Base-by-base conservation (phyloP, 2,113 vertebrate genomes). In the Alethe castanea region DNA sequence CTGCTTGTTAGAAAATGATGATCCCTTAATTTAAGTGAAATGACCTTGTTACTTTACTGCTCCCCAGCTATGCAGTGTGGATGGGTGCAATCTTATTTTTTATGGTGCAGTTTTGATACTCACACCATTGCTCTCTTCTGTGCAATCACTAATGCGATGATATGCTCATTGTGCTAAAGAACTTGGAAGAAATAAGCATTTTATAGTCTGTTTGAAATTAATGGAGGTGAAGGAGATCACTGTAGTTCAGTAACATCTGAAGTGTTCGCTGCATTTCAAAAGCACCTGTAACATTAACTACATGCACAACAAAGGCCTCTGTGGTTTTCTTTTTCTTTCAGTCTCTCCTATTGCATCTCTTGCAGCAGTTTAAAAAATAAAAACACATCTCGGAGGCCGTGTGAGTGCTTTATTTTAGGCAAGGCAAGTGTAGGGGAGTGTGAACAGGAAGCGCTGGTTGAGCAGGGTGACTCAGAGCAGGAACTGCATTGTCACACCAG, bases 21-120 rank as follows among this genome's bases (percentile, higher is more conserved):
- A 90, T 84, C 88, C 57, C 80, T 74, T 74, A 79, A 74, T 95
- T 92, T 94, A 82, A 95, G 92, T 67, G 59, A 96, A 95, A 93
- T 93, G 76, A 95, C 96, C 92, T 96, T 95, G 86, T 80, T 95
- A 23, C 47, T 94, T 92, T 83, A 28, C 45, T 64, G 36, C 52
- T 85, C 56, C 78, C 31, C 33, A 38, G 54, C 86, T 81, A 50
- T 83, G 64, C 38, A 40, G n/a, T 8, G 8, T 53, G 59, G 44
- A n/a, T 40, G 72, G 33, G 19, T 5, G 54, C 36, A 64, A 4
- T 26, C 11, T 45, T 66, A 50, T 57, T 66, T 25, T 62, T 38
- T 47, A 56, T 0, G 0, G 42, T 53, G 0, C 69, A 36, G 61
- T 92, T 90, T 88, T 91, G 42, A 69, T 81, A 14, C 14, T 64